Conservation (phyloP, 2,888 invertebrate species). For the Loripinus fragilis region DNA sequence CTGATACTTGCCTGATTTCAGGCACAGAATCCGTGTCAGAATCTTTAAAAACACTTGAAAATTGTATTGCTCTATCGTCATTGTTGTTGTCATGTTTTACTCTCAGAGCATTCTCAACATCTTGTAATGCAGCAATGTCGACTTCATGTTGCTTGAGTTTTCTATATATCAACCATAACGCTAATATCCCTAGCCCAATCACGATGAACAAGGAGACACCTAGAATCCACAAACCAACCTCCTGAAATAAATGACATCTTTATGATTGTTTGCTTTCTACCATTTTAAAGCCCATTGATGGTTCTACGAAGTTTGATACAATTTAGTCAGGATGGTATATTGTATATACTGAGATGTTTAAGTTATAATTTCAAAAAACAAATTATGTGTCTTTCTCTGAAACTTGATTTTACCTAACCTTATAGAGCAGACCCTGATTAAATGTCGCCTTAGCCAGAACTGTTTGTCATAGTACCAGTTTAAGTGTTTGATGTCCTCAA, state of each 20-base stretch:
- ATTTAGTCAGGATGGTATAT: too few species aligned
- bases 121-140: constrained; percentile 32
- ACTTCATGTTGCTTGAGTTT: constrained; percentile 43
- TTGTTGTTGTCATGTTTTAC: constrained; percentile 14
- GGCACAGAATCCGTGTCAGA: constrained; percentile 22
- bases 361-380: too few species aligned
- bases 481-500: too few species aligned
- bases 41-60: background rate
- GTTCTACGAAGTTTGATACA: too few species aligned
- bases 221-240: constrained; percentile 33
- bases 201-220: constrained; percentile 31
- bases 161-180: constrained; percentile 19
- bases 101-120: constrained; percentile 7
- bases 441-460: too few species aligned
- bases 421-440: too few species aligned
- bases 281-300: too few species aligned
- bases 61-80: constrained; percentile 38
- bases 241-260: constrained; percentile 37
- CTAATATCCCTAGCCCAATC: constrained; percentile 22
- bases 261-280: too few species aligned
- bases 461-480: too few species aligned
- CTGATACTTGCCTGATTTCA: background rate
- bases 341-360: too few species aligned
- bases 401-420: too few species aligned
- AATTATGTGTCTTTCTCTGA: too few species aligned